These are phyloP conservation scores for Cheilosia vulpina DNA, from an alignment of 2,888 invertebrate species.

Conservation along the genomic window DNA sequence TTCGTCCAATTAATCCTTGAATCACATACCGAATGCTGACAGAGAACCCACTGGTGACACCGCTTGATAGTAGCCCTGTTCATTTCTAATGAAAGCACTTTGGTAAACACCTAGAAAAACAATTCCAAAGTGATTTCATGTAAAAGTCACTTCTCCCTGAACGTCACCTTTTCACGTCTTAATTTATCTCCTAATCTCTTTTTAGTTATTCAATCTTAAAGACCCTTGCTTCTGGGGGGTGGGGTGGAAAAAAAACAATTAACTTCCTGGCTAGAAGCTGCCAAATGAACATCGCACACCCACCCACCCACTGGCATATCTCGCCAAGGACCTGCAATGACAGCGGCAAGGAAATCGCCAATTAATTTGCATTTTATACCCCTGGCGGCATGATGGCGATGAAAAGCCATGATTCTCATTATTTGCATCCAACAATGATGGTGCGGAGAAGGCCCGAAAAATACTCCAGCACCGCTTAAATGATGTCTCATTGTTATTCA, in stretches of 20 bases:
- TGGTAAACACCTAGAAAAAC: conserved; percentile 10
- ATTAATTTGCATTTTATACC: conserved; percentile 73
- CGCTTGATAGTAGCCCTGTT: not conserved
- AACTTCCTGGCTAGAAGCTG: conserved; percentile 56
- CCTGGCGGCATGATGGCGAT: conserved; percentile 33
- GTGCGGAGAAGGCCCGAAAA: conserved; percentile 21
- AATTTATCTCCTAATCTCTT: conserved; percentile 45
- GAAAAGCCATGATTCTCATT: conserved; percentile 72
- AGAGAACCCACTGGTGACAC: no score
- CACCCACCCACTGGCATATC: conserved; percentile 1
- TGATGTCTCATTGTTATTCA: conserved; percentile 72
- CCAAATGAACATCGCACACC: conserved; percentile 47
- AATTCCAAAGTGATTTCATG: conserved; percentile 20
- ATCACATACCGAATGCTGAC: not conserved
- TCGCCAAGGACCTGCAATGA: conserved; percentile 29
- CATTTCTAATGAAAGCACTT: not conserved
- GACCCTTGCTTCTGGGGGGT: not conserved
- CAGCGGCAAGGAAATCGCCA: conserved; percentile 70
- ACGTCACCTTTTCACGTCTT: conserved; percentile 41
- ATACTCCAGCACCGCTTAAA: conserved; percentile 25
- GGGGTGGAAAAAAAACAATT: conserved; percentile 51
- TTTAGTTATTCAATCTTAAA: conserved; percentile 29
- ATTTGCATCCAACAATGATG: conserved; percentile 66
- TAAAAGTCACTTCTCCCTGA: conserved; percentile 38
- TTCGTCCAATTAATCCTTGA: not conserved